A percentile compares a stretch with the other conserved stretches of the same genome.
These are phyloP conservation scores for Paracentrotus lividus DNA, from an alignment of 53 echinoderm and acorn worm species.

Conservation along the genomic window DNA sequence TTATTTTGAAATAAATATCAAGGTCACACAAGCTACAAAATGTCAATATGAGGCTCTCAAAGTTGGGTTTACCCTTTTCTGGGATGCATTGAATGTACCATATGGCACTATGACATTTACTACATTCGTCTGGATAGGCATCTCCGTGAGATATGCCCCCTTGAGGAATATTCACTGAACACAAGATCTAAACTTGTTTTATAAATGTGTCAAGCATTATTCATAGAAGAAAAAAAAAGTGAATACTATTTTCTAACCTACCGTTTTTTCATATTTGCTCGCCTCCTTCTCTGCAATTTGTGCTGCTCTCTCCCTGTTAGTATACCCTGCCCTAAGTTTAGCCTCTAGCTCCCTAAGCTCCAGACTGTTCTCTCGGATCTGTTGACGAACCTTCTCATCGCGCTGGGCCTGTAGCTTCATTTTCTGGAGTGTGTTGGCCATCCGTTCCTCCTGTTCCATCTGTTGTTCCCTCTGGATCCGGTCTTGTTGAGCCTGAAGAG, in stretches of 20 bases:
- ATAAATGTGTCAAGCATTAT: no score
- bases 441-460: constrained; percentile 93
- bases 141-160: no score
- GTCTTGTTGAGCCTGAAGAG: constrained; percentile 74
- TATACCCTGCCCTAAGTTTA: constrained; percentile 91
- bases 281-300: constrained; percentile 98
- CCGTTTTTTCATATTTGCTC: constrained; percentile 89
- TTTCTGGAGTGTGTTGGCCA: constrained; percentile 84
- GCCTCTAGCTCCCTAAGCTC: constrained; percentile 93
- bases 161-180: no score
- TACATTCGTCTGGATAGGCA: no score
- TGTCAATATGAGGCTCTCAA: no score
- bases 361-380: constrained; percentile 92
- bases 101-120: no score
- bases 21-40: no score
- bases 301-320: constrained; percentile 92
- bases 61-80: no score
- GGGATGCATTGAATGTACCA: no score
- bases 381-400: constrained; percentile 89
- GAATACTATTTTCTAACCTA: constrained; percentile 64
- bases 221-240: no score
- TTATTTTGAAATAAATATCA: no score
- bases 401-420: constrained; percentile 84
- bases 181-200: no score
- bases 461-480: constrained; percentile 87